Evolutionary conservation across 2,113 vertebrate genomes (phyloP).

Genomic region (Grammomys surdaster): DNA sequence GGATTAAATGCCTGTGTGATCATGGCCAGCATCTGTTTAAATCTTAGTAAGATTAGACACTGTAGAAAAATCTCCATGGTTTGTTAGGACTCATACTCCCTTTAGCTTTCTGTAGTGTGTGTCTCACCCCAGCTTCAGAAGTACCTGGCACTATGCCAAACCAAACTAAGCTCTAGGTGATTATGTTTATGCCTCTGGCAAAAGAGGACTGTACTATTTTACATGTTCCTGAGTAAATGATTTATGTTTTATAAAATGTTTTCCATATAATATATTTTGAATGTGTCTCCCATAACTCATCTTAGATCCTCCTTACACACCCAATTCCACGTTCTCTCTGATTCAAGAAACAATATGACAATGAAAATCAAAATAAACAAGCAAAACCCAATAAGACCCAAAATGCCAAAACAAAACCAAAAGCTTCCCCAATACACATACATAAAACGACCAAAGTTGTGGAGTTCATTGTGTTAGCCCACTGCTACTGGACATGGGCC

Average conservation of each 20-base stretch:
- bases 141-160: not conserved
- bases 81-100: not conserved
- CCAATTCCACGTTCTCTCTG: not conserved
- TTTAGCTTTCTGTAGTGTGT: not conserved
- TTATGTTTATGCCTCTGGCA: conserved; percentile 47
- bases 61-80: not conserved
- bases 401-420: not conserved
- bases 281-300: not conserved
- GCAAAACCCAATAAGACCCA: not conserved
- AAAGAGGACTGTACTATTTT: conserved; percentile 57
- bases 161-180: conserved; percentile 7
- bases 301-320: not conserved
- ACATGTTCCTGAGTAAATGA: conserved; percentile 54
- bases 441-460: not conserved
- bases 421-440: not conserved
- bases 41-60: conserved; percentile 53
- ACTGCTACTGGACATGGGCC: not conserved
- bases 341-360: not conserved
- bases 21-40: not conserved
- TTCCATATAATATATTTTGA: not conserved
- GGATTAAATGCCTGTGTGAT: not conserved
- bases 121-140: not conserved
- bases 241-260: conserved; percentile 25
- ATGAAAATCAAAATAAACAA: not conserved
- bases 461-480: not conserved